phyloP scores from a whole-genome alignment of 2,797 vertebrate species.

The Anas bernieri region DNA sequence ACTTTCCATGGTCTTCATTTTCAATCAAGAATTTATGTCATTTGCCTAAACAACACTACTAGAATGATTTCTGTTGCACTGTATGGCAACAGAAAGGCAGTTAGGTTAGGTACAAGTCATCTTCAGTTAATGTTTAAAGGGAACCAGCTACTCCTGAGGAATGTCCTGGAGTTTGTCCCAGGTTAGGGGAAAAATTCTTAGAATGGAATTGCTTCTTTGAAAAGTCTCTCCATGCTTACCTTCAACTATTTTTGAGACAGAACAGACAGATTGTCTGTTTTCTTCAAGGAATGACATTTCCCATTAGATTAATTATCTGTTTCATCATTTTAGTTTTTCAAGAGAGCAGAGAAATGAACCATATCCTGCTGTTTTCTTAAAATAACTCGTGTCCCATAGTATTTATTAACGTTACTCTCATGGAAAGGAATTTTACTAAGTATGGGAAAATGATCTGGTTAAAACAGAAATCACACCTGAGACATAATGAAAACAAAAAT shows the following conservation, averaged over 20 bases:
- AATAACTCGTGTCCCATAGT: neutral
- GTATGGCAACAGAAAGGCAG: neutral
- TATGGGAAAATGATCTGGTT: neutral
- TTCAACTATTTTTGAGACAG: neutral
- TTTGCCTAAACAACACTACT: neutral
- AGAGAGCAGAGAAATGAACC: neutral
- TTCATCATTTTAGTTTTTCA: neutral
- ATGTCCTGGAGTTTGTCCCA: neutral
- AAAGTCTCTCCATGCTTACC: neutral
- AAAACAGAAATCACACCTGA: neutral
- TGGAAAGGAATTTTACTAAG: neutral
- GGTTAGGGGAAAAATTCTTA: neutral
- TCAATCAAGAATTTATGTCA: neutral
- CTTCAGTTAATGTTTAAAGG: neutral
- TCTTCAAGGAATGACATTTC: neutral
- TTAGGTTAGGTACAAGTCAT: neutral
- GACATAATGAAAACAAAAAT: neutral
- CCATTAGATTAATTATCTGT: neutral
- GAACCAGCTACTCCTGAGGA: neutral
- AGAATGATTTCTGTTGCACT: neutral
- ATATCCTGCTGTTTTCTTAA: neutral
- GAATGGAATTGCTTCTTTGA: neutral
- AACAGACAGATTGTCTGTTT: neutral
- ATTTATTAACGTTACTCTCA: neutral
- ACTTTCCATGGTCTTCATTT: neutral